These are phyloP conservation scores for Phrynosoma platyrhinos DNA, from an alignment of 2,113 vertebrate genomes.

Conservation along the genomic window DNA sequence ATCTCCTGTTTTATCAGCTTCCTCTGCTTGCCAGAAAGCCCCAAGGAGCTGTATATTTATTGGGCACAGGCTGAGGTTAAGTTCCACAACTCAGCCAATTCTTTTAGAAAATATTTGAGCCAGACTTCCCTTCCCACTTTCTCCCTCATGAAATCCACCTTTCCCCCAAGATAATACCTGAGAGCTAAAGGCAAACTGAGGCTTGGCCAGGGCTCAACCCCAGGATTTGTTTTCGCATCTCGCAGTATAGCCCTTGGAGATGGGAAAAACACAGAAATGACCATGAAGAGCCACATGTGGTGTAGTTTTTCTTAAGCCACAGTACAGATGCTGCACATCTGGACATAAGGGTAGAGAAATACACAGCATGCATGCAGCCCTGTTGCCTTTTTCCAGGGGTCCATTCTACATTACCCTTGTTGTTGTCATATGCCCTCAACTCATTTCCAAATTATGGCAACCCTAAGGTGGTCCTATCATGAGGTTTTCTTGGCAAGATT, in stretches of 20 bases:
- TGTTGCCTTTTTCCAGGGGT: no score
- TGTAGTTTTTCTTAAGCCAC: background rate
- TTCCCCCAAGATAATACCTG: background rate
- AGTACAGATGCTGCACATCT: background rate
- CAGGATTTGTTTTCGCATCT: background rate
- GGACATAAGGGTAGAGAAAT: background rate
- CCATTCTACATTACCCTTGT: no score
- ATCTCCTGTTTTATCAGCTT: background rate
- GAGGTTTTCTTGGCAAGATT: no score
- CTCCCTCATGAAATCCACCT: background rate
- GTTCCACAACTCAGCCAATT: background rate
- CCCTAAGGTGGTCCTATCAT: no score
- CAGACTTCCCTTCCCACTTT: background rate
- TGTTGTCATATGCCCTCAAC: no score
- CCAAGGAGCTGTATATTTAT: background rate
- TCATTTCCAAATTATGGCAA: no score
- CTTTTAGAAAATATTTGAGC: constrained; percentile 16
- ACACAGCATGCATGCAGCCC: no score
- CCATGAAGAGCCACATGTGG: background rate
- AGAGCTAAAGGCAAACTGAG: no score
- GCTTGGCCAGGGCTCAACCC: background rate
- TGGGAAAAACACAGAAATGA: background rate
- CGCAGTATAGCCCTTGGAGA: background rate
- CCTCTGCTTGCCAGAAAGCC: background rate
- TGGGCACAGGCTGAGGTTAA: background rate